Base-by-base conservation (phyloP, 2,888 invertebrate species). In the Drosophila nigricruria region DNA sequence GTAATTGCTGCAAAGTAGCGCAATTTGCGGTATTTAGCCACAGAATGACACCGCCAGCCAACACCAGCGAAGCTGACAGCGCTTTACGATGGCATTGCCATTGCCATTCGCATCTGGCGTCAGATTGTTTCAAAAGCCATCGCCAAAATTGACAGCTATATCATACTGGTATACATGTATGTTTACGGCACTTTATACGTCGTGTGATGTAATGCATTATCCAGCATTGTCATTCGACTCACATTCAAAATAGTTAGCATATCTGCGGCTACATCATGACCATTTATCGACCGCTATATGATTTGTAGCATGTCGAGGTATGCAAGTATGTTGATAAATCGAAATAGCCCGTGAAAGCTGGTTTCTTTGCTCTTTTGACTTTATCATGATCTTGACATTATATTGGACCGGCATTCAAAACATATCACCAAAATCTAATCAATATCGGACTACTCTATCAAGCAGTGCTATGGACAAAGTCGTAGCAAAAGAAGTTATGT, bases 1-100 rank as follows among this genome's bases (percentile, higher is more conserved):
- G 86, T 88, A 86, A 86, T 86, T 88, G 88, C 78, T 70, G 73
- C 76, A 71, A 82, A 76, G 86, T 80, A 82, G 84, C 73, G 81
- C 88, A 85, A 89, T 88, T 86, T 89, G 88, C 47, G 88, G 86
- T 86, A 82, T 89, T 86, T 88, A 88, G 89, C 73, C 86, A 65
- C 82, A 80, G 80, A 88, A 78, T 85, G 77, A 85, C 88, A 74
- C 74, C 82, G 65, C 70, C 70, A 68, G 70, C 49, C 67, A 42
- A 62, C 66, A 49, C 52, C 49, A 54, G 56, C 38, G 43, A 45
- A 27, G 56, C 70, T 30, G 45, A 5, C 67, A 63, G 34, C 59
- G 53, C 50, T 8, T 40, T 20, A 57, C 50, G 66, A 61, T 59
- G 38, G 38, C 64, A 56, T 34, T 61, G 36, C 59, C 63, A 58